Percentiles rank a stretch among this genome's conserved stretches.
phyloP scores from a whole-genome alignment of 2,888 invertebrate species.

The Liopterus haemorrhoidalis region DNA sequence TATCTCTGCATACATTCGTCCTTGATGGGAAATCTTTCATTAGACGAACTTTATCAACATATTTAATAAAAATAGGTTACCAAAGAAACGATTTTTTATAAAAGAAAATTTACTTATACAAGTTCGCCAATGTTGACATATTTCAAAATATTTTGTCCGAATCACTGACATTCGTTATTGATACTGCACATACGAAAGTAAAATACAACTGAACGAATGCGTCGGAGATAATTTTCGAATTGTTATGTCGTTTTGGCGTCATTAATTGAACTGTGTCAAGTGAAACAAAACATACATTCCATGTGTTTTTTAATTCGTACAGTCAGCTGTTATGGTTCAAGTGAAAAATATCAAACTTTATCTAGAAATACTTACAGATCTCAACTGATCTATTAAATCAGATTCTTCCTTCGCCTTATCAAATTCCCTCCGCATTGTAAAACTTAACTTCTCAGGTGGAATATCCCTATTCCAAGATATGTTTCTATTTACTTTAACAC shows the following conservation, averaged over 20 bases:
- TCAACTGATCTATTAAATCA: conserved; percentile 75
- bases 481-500: conserved; percentile 42
- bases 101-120: background rate
- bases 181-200: no score
- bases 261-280: background rate
- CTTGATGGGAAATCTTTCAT: no score
- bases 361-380: conserved; percentile 59
- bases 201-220: conserved; percentile 3
- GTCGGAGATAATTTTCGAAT: no score
- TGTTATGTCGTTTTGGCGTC: no score
- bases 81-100: no score
- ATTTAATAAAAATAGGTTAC: no score
- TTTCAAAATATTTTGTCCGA: no score
- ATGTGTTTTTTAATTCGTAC: conserved; percentile 5
- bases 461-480: conserved; percentile 71
- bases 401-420: conserved; percentile 86
- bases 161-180: no score
- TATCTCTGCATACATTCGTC: no score
- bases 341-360: background rate
- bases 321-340: no score
- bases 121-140: background rate
- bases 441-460: conserved; percentile 70
- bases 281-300: background rate
- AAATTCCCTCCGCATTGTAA: conserved; percentile 87
- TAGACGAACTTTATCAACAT: no score